These are phyloP conservation scores for Melierax canorus DNA, from an alignment of 2,113 vertebrate species.

Conservation along the genomic window DNA sequence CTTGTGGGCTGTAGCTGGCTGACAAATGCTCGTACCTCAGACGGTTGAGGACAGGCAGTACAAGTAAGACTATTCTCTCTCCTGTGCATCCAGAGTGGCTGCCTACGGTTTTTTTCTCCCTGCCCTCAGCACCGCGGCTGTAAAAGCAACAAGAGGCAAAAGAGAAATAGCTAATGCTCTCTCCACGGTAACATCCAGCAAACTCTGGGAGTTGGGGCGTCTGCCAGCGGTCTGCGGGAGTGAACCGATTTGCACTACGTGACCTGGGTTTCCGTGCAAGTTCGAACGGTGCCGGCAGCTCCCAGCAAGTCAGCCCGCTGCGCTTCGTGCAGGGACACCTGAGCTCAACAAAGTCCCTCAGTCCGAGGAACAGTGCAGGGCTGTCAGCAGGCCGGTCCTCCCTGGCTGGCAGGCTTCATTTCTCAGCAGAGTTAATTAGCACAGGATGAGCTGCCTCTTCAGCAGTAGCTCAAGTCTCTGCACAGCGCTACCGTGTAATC, in stretches of 20 bases:
- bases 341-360: background rate
- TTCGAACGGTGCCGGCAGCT: background rate
- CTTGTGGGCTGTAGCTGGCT: background rate
- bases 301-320: background rate
- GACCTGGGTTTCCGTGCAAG: background rate
- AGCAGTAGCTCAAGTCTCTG: background rate
- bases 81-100: background rate
- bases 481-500: background rate
- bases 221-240: background rate
- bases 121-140: background rate
- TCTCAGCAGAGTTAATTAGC: background rate
- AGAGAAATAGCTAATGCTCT: background rate
- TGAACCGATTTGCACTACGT: background rate
- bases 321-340: background rate
- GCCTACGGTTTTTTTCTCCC: background rate
- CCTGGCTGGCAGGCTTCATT: background rate
- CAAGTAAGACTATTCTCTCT: background rate
- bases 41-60: background rate
- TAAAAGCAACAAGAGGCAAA: background rate
- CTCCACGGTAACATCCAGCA: background rate
- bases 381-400: background rate
- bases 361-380: background rate
- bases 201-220: background rate
- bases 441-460: background rate
- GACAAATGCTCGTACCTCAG: accelerated